phyloP scores from a whole-genome alignment of 2,113 vertebrate genomes.

The Leptosomus discolor region DNA sequence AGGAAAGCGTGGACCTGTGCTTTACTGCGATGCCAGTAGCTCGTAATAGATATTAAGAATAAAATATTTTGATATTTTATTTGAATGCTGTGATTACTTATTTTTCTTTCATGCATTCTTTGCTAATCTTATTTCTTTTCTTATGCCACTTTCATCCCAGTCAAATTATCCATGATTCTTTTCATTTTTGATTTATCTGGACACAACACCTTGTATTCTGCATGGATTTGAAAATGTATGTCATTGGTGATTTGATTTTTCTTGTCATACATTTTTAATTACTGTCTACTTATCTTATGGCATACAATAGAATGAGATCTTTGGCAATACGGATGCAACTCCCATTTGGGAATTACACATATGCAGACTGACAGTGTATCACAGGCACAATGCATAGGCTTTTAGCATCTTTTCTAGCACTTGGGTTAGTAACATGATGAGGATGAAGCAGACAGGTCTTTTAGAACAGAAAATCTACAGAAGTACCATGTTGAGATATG shows the following conservation, averaged over 20 bases:
- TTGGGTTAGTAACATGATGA: not conserved
- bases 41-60: not conserved
- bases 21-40: not conserved
- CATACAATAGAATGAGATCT: not conserved
- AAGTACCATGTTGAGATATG: not conserved
- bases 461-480: not conserved
- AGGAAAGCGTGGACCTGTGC: not conserved
- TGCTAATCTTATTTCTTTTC: not conserved
- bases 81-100: not conserved
- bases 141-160: not conserved
- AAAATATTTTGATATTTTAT: not conserved
- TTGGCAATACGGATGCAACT: not conserved
- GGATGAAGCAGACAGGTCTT: not conserved
- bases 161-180: not conserved
- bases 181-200: constrained; percentile 13
- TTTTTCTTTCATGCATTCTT: not conserved
- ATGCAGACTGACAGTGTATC: not conserved
- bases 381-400: not conserved
- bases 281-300: not conserved
- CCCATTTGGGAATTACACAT: not conserved
- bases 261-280: constrained; percentile 31
- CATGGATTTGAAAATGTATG: not conserved
- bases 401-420: not conserved
- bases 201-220: not conserved
- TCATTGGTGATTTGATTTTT: not conserved